A percentile compares a stretch with the other conserved stretches of the same genome.
Conservation (phyloP, 2,888 invertebrate species). For the Machimus atricapillus region DNA sequence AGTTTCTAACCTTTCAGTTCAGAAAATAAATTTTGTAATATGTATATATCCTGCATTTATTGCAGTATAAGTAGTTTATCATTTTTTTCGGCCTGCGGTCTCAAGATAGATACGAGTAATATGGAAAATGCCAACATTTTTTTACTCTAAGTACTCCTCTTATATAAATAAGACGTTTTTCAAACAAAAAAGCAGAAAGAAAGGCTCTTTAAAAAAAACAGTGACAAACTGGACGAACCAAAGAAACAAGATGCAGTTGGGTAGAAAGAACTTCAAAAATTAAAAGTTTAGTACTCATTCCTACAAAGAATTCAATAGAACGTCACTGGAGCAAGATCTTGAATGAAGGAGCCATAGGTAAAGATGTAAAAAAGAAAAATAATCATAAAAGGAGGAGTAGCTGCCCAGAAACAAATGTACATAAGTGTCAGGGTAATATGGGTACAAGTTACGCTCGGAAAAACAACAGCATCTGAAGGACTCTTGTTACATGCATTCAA, state of each 20-base stretch:
- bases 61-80: background rate
- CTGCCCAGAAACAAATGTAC: background rate
- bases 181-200: background rate
- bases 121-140: background rate
- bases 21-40: too few relatives aligned
- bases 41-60: background rate
- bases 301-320: conserved; percentile 8
- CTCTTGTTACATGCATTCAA: conserved; percentile 2
- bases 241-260: background rate
- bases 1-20: too few relatives aligned
- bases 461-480: conserved; percentile 16
- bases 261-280: conserved; percentile 15
- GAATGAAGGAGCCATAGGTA: conserved; percentile 27
- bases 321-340: background rate
- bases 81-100: background rate
- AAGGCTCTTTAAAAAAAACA: background rate
- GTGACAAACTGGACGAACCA: background rate
- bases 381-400: background rate
- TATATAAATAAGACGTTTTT: background rate
- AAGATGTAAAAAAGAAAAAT: background rate
- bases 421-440: background rate
- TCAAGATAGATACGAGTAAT: background rate
- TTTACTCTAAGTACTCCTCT: background rate
- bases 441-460: background rate
- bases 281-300: conserved; percentile 10